Evolutionary conservation across 1,140 invertebrate species (phyloP), one percentile per base, ranked within the genome.

Genomic region (Aphaenogaster floridana): DNA sequence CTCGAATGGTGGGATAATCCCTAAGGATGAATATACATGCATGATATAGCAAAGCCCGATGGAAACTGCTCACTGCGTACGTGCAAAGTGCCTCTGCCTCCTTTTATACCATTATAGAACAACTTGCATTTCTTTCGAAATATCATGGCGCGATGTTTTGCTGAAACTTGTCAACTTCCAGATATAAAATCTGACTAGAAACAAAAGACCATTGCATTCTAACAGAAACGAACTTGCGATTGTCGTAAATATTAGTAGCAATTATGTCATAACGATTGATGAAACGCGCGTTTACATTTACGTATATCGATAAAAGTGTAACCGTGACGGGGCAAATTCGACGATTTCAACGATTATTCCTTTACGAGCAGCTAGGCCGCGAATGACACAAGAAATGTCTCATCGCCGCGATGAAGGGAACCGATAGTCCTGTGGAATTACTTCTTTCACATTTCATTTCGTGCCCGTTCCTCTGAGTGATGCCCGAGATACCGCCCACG

Each of bases 401-500:
- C 88, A 77, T 86, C 91, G 61, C 66, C 34, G 42, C 83, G 87
- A 87, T 84, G 81, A 89, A 89, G 87, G 78, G 88, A 69, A 34
- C 85, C 81, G 83, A 68, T 86, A 88, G 86, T 74, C 50, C 74
- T 61, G 86, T 90, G 89, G 83, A 91, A 93, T 92, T 88, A 88
- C 89, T 91, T 91, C 92, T 92, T 92, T 92, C 91, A 87, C 91
- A 91, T 93, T 92, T 93, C 91, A 93, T 91, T 90, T 93, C 86
- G 85, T 84, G 89, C 84, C 77, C 86, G 86, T 91, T 90, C 90
- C 92, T 91, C 92, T 93, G 92, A 93, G 91, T 91, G 93, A 94
- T 94, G 92, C 94, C 91, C 94, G 93, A 93, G 90, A 91, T 91
- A 90, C 78, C 92, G 88, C 91, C 92, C 90, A 91, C 93, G 87